A percentile compares a stretch with the other conserved stretches of the same genome.
Conservation (phyloP, 2,888 invertebrate genomes). For the Sepioteuthis lessoniana region DNA sequence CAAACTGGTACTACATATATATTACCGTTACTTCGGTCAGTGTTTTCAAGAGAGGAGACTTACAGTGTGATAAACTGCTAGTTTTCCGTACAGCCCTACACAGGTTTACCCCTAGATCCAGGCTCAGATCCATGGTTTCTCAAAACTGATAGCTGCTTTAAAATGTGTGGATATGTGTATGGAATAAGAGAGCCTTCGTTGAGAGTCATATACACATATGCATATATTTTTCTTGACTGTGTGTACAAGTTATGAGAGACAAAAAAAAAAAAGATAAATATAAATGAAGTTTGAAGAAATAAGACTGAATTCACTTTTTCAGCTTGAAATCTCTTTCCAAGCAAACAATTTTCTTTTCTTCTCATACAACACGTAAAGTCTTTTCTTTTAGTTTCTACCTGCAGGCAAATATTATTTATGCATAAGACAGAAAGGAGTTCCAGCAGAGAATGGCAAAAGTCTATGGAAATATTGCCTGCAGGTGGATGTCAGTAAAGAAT, state of each 20-base stretch:
- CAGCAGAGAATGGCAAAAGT: conserved; percentile 23
- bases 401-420: conserved; percentile 21
- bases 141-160: too few species aligned
- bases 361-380: background rate
- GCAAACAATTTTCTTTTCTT: background rate
- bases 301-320: background rate
- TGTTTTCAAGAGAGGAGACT: too few species aligned
- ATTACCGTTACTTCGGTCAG: too few species aligned
- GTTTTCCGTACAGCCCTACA: too few species aligned
- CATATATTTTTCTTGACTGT: background rate
- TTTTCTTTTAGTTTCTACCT: conserved; percentile 12
- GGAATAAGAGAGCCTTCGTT: too few species aligned
- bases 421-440: background rate
- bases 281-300: background rate
- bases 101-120: too few species aligned
- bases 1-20: too few species aligned
- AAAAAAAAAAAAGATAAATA: background rate
- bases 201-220: too few species aligned
- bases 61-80: too few species aligned
- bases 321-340: background rate
- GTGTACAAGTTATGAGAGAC: background rate
- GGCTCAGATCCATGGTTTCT: too few species aligned
- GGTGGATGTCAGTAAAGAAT: background rate
- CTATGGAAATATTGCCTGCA: conserved; percentile 33
- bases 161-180: too few species aligned